Percentiles rank a stretch among this genome's conserved stretches.
phyloP scores from a whole-genome alignment of 2,888 invertebrate genomes.

The Temnothorax rugatulus region DNA sequence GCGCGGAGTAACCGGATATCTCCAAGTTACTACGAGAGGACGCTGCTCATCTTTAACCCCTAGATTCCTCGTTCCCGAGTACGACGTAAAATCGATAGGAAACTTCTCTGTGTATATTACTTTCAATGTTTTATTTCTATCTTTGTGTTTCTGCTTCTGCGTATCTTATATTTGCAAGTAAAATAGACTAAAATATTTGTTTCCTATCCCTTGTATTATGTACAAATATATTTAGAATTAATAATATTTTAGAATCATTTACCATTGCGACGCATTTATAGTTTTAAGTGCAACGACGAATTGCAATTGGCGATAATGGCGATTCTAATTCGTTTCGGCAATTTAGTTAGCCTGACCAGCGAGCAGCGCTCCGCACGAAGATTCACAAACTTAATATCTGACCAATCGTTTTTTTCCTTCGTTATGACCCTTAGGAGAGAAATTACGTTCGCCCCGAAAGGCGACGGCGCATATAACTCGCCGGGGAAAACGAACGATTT shows the following conservation, averaged over 20 bases:
- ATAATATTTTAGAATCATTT: neutral
- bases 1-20: constrained; percentile 46
- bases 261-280: neutral
- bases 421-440: constrained; percentile 1
- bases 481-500: constrained; percentile 34
- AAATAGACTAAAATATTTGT: neutral
- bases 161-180: neutral
- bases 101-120: neutral
- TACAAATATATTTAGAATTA: neutral
- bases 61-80: constrained; percentile 13
- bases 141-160: neutral
- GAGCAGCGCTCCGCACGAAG: neutral
- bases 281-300: neutral
- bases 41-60: constrained; percentile 51
- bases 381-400: constrained; percentile 17
- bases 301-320: constrained; percentile 10
- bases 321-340: constrained; percentile 21
- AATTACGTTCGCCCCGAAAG: constrained; percentile 30
- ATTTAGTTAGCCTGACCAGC: constrained; percentile 1
- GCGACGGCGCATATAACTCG: constrained; percentile 12
- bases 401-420: constrained; percentile 20
- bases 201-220: neutral
- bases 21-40: constrained; percentile 36
- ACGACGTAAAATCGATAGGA: constrained; percentile 29
- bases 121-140: constrained; percentile 7